These are phyloP conservation scores for Sitta europaea DNA, from an alignment of 2,113 vertebrate species.

Conservation along the genomic window DNA sequence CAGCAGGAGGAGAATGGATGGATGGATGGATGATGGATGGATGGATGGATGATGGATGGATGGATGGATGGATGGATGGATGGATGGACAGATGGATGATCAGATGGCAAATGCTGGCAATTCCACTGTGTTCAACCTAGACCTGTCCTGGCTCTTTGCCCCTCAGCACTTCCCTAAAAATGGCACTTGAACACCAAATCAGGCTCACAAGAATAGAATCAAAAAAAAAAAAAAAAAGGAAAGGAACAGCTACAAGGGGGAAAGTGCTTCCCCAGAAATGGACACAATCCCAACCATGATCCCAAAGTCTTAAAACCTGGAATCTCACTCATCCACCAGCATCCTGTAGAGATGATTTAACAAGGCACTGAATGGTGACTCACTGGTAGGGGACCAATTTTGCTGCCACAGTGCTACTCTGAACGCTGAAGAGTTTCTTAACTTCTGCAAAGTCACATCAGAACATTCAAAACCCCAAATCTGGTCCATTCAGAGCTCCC, in stretches of 20 bases:
- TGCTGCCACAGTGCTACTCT: fast-evolving
- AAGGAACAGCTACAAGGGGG: background rate
- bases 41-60: background rate
- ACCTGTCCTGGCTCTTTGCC: background rate
- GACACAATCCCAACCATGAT: fast-evolving
- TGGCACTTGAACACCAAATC: background rate
- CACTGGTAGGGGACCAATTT: background rate
- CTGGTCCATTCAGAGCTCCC: background rate
- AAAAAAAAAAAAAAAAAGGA: background rate
- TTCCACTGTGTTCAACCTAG: no score
- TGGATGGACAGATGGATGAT: background rate
- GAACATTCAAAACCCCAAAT: background rate
- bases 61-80: background rate
- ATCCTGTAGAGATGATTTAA: background rate
- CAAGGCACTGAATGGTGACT: fast-evolving
- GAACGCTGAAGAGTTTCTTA: background rate
- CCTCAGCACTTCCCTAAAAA: background rate
- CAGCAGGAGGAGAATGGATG: background rate
- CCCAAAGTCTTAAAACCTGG: background rate
- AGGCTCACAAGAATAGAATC: background rate
- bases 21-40: background rate
- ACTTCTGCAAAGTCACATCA: background rate
- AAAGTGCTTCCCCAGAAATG: background rate
- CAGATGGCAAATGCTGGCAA: background rate
- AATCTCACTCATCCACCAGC: background rate